phyloP scores from a whole-genome alignment of 2,888 invertebrate species.

The Diarsia rubi region DNA sequence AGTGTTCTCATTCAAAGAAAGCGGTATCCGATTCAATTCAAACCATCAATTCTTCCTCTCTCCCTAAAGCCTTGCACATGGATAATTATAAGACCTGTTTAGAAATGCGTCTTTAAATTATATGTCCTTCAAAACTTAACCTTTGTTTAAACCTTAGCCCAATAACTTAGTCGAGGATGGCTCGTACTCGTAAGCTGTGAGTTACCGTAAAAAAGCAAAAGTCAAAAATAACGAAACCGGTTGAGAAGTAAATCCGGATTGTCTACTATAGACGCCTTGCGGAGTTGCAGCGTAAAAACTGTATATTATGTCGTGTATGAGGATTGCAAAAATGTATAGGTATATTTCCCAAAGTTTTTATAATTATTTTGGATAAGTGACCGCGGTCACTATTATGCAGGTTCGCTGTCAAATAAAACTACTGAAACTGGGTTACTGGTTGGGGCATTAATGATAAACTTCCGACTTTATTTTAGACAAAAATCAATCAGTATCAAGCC shows the following conservation, averaged over 20 bases:
- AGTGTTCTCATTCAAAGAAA: not conserved
- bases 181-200: not conserved
- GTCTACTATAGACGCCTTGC: constrained; percentile 30
- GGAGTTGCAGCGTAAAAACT: constrained; percentile 24
- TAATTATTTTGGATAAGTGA: too few relatives aligned
- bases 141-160: constrained; percentile 25
- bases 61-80: not conserved
- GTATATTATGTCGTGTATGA: not conserved
- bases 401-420: not conserved
- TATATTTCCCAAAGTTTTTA: not conserved
- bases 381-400: not conserved
- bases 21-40: not conserved
- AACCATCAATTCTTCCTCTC: not conserved
- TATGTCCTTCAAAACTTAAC: not conserved
- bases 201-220: constrained; percentile 15
- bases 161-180: constrained; percentile 25
- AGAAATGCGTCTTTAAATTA: constrained; percentile 2
- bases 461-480: not conserved
- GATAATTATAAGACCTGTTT: constrained; percentile 1
- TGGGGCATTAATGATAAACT: too few relatives aligned
- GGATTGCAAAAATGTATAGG: too few relatives aligned
- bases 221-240: constrained; percentile 47
- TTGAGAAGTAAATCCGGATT: constrained; percentile 41
- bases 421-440: not conserved
- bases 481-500: not conserved